Evolutionary conservation across 2,797 vertebrate genomes (phyloP), one percentile per base, ranked within the genome.

Genomic region (Eulemur albifrons): DNA sequence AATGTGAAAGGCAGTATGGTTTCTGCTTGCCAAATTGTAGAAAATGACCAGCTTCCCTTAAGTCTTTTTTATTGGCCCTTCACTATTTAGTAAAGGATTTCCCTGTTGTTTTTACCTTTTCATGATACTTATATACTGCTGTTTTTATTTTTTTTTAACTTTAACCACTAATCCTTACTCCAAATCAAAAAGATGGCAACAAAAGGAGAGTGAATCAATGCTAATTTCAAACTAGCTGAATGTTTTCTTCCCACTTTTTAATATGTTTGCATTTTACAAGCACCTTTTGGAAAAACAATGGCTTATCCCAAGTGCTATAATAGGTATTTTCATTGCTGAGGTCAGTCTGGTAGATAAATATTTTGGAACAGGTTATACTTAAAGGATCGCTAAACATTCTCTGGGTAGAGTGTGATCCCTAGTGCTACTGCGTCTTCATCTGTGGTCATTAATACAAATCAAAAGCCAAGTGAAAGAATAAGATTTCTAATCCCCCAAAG

Each of bases 401-500:
- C 25, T 76, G 30, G 43, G 35, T n/a, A 54, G 32, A 93, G 21
- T 8, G 67, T 89, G 23, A 70, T 59, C 84, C 50, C 80, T 92
- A 10, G 30, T 48, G 10, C 43, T 45, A 35, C 14, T 59, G 27
- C 1, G 69, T 88, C 72, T 93, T 93, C 88, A 90, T 95, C 79
- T 92, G 72, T 75, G 75, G 12, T 25, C 90, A 93, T 96, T 97
- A 91, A 93, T 95, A 69, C 32, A 63, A 82, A 67, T 95, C 70
- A 95, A 88, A 93, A 90, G 50, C 27, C 79, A 96, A 93, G 32
- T 86, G 32, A 93, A 95, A 25, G 32, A 82, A 90, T 18, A 54
- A 73, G 40, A 88, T 50, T 90, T 95, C 35, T 92, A 92, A 97
- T 77, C 86, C 97, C 10, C 76, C 17, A 93, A 83, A 85, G 92